A percentile compares a stretch with the other conserved stretches of the same genome.
phyloP scores from a whole-genome alignment of 2,113 vertebrate species.

The Sceloporus undulatus region DNA sequence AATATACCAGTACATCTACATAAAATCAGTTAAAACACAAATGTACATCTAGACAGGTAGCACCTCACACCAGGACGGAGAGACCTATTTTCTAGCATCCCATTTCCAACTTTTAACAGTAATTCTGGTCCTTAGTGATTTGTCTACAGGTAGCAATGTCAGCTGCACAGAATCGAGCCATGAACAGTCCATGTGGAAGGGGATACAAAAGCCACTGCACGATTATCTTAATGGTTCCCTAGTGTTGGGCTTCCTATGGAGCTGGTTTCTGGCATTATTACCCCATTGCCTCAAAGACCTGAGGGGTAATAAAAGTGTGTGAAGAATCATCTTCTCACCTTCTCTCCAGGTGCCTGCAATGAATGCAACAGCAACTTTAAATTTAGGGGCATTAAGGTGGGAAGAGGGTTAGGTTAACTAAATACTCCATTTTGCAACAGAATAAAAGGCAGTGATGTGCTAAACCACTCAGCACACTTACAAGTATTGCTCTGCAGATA shows the following conservation, averaged over 20 bases:
- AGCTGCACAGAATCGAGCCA: too few species aligned
- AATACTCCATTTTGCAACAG: neutral
- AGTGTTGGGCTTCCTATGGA: neutral
- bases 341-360: neutral
- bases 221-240: neutral
- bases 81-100: too few species aligned
- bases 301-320: neutral
- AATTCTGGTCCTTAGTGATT: too few species aligned
- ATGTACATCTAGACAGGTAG: too few species aligned
- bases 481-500: neutral
- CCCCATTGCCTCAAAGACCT: neutral
- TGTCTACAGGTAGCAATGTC: too few species aligned
- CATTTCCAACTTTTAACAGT: too few species aligned
- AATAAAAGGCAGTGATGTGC: neutral
- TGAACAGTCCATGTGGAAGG: neutral
- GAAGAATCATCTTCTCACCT: neutral
- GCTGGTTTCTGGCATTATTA: neutral
- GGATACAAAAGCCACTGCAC: neutral
- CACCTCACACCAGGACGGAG: too few species aligned
- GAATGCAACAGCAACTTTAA: neutral
- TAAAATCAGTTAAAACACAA: too few species aligned
- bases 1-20: too few species aligned
- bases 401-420: neutral
- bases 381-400: neutral
- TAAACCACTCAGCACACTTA: neutral